Percentiles rank a stretch among this genome's conserved stretches.
phyloP scores from a whole-genome alignment of 2,888 invertebrate genomes.

The Trichopoda pennipes region DNA sequence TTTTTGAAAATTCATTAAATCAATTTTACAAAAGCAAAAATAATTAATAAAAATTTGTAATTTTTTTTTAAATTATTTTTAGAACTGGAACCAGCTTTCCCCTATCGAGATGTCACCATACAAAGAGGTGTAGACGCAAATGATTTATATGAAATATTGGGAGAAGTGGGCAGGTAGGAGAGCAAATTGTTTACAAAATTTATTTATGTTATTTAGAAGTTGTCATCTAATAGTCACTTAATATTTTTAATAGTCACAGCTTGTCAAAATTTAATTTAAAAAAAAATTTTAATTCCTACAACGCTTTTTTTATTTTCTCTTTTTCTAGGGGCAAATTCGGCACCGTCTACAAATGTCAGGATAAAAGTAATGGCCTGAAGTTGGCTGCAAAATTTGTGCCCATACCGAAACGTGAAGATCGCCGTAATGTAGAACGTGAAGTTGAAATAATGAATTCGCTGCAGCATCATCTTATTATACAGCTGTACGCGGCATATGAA shows the following conservation, averaged over 20 bases:
- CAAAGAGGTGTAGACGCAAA: conserved; percentile 92
- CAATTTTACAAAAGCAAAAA: conserved; percentile 30
- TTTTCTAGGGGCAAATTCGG: conserved; percentile 95
- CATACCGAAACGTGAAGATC: conserved; percentile 91
- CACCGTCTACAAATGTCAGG: conserved; percentile 95
- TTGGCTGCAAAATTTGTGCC: conserved; percentile 97
- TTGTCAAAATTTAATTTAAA: neutral
- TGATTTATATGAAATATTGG: conserved; percentile 91
- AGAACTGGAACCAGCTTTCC: conserved; percentile 95
- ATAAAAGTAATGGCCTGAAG: conserved; percentile 89
- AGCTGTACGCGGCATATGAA: conserved; percentile 98
- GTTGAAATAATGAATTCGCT: conserved; percentile 97
- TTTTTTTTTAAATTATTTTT: conserved; percentile 70
- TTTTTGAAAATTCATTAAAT: conserved; percentile 62
- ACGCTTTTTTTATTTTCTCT: neutral
- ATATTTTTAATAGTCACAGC: too few relatives aligned
- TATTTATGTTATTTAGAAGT: neutral
- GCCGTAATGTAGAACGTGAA: conserved; percentile 95
- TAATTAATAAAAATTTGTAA: neutral
- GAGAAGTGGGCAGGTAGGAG: conserved; percentile 94
- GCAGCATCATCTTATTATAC: conserved; percentile 96
- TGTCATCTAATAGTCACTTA: neutral
- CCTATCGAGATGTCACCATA: conserved; percentile 92
- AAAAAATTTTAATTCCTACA: neutral
- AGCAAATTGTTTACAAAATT: neutral